These are phyloP conservation scores for Brachionus rotundiformis DNA, from an alignment of 1,140 invertebrate species.

Conservation along the genomic window DNA sequence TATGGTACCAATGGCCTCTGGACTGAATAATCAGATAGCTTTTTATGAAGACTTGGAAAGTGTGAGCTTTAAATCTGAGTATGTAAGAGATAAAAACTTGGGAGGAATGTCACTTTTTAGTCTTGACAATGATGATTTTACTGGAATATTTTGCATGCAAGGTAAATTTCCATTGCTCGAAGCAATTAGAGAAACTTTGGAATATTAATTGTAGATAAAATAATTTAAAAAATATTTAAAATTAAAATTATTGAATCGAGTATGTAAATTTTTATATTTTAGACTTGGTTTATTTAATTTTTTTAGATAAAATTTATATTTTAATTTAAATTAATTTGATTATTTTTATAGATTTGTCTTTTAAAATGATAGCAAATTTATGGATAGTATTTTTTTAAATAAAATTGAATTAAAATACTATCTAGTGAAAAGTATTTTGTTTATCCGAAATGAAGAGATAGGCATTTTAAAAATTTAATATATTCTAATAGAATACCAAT, in stretches of 20 bases:
- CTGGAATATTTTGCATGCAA: constrained; percentile 27
- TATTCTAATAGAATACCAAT: too few species aligned
- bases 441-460: too few species aligned
- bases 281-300: background rate
- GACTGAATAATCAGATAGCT: constrained; percentile 78
- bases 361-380: background rate
- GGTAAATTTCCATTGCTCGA: constrained; percentile 29
- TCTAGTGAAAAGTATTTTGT: too few species aligned
- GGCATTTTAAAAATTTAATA: too few species aligned
- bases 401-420: too few species aligned
- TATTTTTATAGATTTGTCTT: background rate
- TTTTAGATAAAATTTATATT: background rate
- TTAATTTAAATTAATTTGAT: background rate
- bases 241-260: background rate
- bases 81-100: background rate
- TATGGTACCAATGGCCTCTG: constrained; percentile 75
- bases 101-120: constrained; percentile 1
- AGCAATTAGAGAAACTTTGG: constrained; percentile 70
- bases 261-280: background rate
- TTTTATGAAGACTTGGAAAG: constrained; percentile 81
- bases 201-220: background rate
- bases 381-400: background rate
- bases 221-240: background rate
- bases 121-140: constrained; percentile 39
- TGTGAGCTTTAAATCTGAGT: constrained; percentile 71